A percentile compares a stretch with the other conserved stretches of the same genome.
phyloP scores from a whole-genome alignment of 2,797 vertebrate genomes.

The Allobates femoralis region DNA sequence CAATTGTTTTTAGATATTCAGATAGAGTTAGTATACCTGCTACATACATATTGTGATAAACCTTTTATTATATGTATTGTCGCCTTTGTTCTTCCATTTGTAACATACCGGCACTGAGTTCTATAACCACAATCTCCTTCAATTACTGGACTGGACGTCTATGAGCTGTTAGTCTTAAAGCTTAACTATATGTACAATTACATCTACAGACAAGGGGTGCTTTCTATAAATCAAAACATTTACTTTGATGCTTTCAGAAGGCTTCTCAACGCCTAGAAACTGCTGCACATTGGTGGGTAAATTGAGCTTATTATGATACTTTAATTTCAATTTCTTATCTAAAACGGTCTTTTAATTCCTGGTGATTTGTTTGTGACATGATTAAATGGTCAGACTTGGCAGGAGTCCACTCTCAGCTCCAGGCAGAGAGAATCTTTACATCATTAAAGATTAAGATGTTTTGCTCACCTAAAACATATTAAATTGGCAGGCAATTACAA shows the following conservation, averaged over 20 bases:
- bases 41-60: neutral
- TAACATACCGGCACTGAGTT: neutral
- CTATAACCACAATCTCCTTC: neutral
- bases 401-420: slow-evolving; percentile 43
- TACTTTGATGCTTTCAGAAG: slow-evolving; percentile 38
- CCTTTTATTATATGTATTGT: neutral
- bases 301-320: slow-evolving; percentile 61
- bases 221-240: slow-evolving; percentile 47
- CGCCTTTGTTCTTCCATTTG: neutral
- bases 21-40: neutral
- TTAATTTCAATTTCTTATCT: slow-evolving; percentile 62
- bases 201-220: neutral
- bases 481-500: slow-evolving; percentile 62
- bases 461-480: slow-evolving; percentile 64
- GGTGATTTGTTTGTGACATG: slow-evolving; percentile 63
- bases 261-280: slow-evolving; percentile 10
- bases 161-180: neutral
- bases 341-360: slow-evolving; percentile 63
- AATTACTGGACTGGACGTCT: neutral
- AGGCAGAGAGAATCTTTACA: slow-evolving; percentile 60
- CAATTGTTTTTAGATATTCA: no score
- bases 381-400: slow-evolving; percentile 63
- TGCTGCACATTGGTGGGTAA: slow-evolving; percentile 52
- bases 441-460: slow-evolving; percentile 65
- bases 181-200: neutral